phyloP scores from a whole-genome alignment of 2,113 vertebrate species.

The Phodopus roborovskii region DNA sequence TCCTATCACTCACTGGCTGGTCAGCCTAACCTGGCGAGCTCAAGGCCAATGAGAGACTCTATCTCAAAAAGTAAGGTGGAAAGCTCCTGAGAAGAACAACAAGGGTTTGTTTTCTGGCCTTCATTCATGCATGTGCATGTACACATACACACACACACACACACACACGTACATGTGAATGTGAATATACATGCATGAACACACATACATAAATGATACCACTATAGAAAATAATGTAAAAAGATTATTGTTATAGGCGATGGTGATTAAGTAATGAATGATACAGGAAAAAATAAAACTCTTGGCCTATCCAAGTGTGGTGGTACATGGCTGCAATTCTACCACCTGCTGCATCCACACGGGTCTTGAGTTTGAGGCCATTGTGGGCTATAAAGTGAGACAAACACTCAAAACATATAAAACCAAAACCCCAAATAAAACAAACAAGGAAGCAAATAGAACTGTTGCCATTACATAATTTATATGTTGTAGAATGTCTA shows the following conservation, averaged over 20 bases:
- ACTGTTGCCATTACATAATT: neutral
- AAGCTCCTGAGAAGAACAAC: neutral
- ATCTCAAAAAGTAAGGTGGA: neutral
- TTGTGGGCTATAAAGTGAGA: neutral
- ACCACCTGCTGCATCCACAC: neutral
- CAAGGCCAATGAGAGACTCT: neutral
- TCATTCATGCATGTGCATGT: neutral
- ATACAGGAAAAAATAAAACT: neutral
- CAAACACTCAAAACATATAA: neutral
- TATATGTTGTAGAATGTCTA: neutral
- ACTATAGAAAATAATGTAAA: neutral
- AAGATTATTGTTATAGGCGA: neutral
- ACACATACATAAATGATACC: neutral
- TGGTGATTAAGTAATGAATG: neutral
- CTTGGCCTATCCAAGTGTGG: neutral
- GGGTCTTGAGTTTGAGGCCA: neutral
- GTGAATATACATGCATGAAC: neutral
- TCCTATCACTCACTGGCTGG: no score
- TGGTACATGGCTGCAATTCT: neutral
- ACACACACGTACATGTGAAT: neutral
- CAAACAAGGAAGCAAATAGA: neutral
- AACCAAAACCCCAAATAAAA: neutral
- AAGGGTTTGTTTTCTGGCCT: neutral
- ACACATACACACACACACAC: neutral
- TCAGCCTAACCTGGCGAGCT: neutral